These are phyloP conservation scores for Tinea semifulvella DNA, from an alignment of 2,888 invertebrate species.

Conservation along the genomic window DNA sequence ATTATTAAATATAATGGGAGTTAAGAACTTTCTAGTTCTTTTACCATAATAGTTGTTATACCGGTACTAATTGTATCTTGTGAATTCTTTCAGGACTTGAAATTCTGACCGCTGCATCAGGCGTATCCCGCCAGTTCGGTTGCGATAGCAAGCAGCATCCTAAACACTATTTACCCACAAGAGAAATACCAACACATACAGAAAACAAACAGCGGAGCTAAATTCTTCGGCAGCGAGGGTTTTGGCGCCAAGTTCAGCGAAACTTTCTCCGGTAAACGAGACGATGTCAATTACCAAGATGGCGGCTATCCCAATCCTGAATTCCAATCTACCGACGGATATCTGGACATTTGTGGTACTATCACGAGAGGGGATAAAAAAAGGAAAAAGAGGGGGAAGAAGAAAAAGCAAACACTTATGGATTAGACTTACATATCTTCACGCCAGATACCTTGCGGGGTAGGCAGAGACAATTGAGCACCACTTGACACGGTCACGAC, in stretches of 20 bases:
- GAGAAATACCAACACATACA: conserved; percentile 47
- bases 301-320: too few species aligned
- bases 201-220: conserved; percentile 23
- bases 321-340: conserved; percentile 35
- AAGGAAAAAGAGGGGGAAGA: conserved; percentile 38
- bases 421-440: too few species aligned
- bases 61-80: background rate
- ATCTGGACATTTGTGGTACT: conserved; percentile 50
- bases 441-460: too few species aligned
- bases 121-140: conserved; percentile 47
- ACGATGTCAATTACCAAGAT: conserved; percentile 45
- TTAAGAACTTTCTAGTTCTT: too few species aligned
- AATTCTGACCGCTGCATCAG: conserved; percentile 68
- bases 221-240: conserved; percentile 51
- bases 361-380: conserved; percentile 29
- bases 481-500: too few species aligned
- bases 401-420: conserved; percentile 21
- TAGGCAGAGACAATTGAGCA: too few species aligned
- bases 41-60: too few species aligned
- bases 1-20: too few species aligned
- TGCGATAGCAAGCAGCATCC: conserved; percentile 49
- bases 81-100: conserved; percentile 53
- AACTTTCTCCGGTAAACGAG: conserved; percentile 46
- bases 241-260: conserved; percentile 45
- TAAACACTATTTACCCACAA: conserved; percentile 49